Evolutionary conservation across 1,140 invertebrate species (phyloP).

Genomic region (Scaptomyza montana): DNA sequence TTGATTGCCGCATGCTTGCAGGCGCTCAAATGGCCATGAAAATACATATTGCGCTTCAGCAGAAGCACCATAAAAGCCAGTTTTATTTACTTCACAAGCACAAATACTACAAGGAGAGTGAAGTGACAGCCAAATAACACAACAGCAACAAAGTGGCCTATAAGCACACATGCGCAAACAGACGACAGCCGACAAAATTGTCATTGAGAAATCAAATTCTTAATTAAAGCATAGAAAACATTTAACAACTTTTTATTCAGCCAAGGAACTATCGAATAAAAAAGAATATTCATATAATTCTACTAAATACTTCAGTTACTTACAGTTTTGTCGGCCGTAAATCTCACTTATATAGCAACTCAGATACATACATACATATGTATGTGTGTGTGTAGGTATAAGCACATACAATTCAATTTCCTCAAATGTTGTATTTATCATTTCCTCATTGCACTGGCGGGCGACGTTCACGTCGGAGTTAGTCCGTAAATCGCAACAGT

Average conservation of each 20-base stretch:
- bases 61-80: constrained; percentile 70
- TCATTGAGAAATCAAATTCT: not conserved
- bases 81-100: constrained; percentile 72
- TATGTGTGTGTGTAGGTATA: constrained; percentile 18
- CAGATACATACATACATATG: constrained; percentile 11
- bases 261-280: too few species aligned
- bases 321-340: constrained; percentile 51
- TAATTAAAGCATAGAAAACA: too few species aligned
- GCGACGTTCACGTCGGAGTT: constrained; percentile 42
- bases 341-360: constrained; percentile 6
- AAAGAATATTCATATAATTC: too few species aligned
- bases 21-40: constrained; percentile 76
- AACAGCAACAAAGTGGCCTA: constrained; percentile 69
- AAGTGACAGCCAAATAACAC: constrained; percentile 31
- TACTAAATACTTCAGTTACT: not conserved
- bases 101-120: constrained; percentile 36
- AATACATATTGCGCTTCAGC: constrained; percentile 69
- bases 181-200: constrained; percentile 10
- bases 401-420: constrained; percentile 81
- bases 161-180: constrained; percentile 55
- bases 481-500: constrained; percentile 78
- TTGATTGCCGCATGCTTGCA: constrained; percentile 76
- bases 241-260: too few species aligned
- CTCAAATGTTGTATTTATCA: constrained; percentile 83
- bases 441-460: constrained; percentile 76